A percentile compares a stretch with the other conserved stretches of the same genome.
Evolutionary conservation across 2,113 vertebrate species (phyloP).

Genomic region (Blennius ocellaris): DNA sequence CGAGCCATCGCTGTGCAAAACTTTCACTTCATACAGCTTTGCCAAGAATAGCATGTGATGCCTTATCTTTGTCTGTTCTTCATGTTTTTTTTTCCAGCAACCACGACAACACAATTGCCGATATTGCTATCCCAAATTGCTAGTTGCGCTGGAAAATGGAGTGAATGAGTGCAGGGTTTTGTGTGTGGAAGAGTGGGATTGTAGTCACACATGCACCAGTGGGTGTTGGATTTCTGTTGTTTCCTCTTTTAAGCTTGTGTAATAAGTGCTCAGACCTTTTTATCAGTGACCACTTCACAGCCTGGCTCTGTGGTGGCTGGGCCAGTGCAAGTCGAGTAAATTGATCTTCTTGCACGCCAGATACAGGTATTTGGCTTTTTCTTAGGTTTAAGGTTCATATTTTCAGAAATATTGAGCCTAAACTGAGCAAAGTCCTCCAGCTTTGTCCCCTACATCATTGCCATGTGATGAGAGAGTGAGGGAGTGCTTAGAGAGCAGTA

Average conservation of each 20-base stretch:
- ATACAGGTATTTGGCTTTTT: conserved; percentile 39
- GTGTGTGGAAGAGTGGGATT: conserved; percentile 41
- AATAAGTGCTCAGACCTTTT: conserved; percentile 41
- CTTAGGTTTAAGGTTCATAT: conserved; percentile 46
- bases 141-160: conserved; percentile 69
- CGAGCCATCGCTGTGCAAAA: conserved; percentile 65
- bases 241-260: conserved; percentile 5
- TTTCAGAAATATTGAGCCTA: conserved; percentile 41
- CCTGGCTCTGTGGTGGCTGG: conserved; percentile 10
- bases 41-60: conserved; percentile 79
- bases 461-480: conserved; percentile 14
- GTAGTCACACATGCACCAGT: conserved; percentile 39
- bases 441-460: conserved; percentile 31
- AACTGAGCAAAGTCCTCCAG: conserved; percentile 16
- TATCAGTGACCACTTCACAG: conserved; percentile 11
- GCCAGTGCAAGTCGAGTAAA: conserved; percentile 34
- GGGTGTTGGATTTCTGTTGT: conserved; percentile 50
- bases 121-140: conserved; percentile 60
- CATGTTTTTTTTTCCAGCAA: conserved; percentile 55
- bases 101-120: conserved; percentile 65
- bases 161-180: conserved; percentile 60
- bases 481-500: conserved; percentile 24
- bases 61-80: conserved; percentile 72
- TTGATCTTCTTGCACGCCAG: conserved; percentile 27
- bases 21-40: conserved; percentile 76